Conservation (phyloP, 2,888 invertebrate genomes). For the Apeira syringaria region DNA sequence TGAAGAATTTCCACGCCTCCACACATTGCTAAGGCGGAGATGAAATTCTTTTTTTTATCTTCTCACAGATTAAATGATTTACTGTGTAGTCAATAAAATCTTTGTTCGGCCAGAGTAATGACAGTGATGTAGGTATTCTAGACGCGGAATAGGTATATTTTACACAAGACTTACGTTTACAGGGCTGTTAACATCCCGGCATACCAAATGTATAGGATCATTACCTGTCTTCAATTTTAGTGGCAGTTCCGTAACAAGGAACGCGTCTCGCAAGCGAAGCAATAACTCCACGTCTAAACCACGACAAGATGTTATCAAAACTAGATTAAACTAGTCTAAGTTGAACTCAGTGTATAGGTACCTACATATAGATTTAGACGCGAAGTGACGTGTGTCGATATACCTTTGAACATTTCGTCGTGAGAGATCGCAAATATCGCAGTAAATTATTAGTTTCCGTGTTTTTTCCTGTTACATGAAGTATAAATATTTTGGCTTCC, state of each 20-base stretch:
- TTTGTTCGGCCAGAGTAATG: too few species aligned
- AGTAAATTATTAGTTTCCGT: neutral
- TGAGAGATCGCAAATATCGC: neutral
- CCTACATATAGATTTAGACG: too few species aligned
- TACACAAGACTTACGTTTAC: neutral
- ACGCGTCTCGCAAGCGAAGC: slow-evolving; percentile 4
- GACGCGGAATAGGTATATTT: too few species aligned
- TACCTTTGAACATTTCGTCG: neutral
- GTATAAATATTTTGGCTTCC: neutral
- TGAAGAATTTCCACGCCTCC: too few species aligned
- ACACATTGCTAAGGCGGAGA: too few species aligned
- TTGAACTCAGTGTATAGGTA: slow-evolving; percentile 8
- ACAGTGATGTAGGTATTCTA: neutral
- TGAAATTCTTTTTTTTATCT: too few species aligned
- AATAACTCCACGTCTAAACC: slow-evolving; percentile 17
- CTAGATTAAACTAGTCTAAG: slow-evolving; percentile 19
- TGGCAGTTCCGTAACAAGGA: slow-evolving; percentile 8
- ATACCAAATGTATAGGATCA: slow-evolving; percentile 5
- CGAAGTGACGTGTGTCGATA: slow-evolving; percentile 2
- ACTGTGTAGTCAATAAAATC: too few species aligned
- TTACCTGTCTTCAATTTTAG: slow-evolving; percentile 8
- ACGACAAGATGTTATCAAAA: slow-evolving; percentile 16
- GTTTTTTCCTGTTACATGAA: neutral
- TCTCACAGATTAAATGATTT: too few species aligned
- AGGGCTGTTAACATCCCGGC: slow-evolving; percentile 1